Base-by-base conservation (phyloP, 2,113 vertebrate genomes). In the Halichoerus grypus region DNA sequence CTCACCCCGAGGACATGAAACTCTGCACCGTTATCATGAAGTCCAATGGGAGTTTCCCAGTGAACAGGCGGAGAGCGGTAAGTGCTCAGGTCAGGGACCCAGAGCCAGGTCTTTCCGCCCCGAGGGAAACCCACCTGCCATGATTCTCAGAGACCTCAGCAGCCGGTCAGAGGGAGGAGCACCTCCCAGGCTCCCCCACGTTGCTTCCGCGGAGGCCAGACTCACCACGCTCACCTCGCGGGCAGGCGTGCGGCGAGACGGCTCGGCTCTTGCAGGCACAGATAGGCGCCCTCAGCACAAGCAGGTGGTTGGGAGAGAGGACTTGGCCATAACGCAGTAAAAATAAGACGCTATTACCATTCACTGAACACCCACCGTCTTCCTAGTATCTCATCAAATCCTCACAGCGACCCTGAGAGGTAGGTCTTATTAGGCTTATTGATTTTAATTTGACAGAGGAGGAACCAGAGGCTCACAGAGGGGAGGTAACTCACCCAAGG, bases 21-120 rank as follows among this genome's bases (percentile, higher is more conserved):
- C 99, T 99, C 98, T 99, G 99, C 99, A 99, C 99, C 69, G 99
- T 99, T 98, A 99, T 99, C 98, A 99, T 99, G 98, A 99, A 99
- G 99, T 99, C 99, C 98, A 99, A 99, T 97, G 99, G 99, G 98
- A 99, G 99, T 97, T 99, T 99, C 98, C 99, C 99, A 98, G 99
- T 99, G 99, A 99, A 99, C 98, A 99, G 99, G 98, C 99, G 99
- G 99, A 99, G 99, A 99, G 99, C 99, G 99, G 99, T 99, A 98
- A 98, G 99, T 98, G 96, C 96, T 95, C 92, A 98, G 98, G 97
- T 92, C 92, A 97, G 88, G 90, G 46, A 91, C 59, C n/a, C 88
- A 88, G 36, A 63, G 67, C 74, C 76, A 7, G 5, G 71, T 13
- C 91, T 87, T 39, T 36, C 79, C 18, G 16, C 72, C 42, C 33